Evolutionary conservation across 2,113 vertebrate genomes (phyloP).

Genomic region (Alectura lathami): DNA sequence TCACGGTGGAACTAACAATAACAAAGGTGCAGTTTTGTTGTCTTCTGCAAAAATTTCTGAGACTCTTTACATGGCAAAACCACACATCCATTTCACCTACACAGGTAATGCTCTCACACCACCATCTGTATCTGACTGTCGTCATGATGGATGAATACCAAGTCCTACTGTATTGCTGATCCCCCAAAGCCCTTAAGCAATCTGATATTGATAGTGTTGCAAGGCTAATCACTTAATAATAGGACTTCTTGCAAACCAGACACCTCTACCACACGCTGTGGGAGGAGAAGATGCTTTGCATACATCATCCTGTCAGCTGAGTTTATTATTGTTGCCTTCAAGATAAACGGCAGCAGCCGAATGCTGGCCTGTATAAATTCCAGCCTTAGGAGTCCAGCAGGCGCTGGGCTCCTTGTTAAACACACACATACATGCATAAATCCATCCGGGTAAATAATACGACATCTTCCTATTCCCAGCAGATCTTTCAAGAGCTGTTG

Average conservation of each 20-base stretch:
- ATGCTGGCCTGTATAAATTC: conserved; percentile 80
- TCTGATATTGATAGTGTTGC: conserved; percentile 67
- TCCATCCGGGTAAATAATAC: conserved; percentile 70
- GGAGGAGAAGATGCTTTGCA: conserved; percentile 76
- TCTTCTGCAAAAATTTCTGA: not conserved
- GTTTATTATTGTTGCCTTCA: conserved; percentile 80
- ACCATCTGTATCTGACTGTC: not conserved
- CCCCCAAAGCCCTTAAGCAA: conserved; percentile 63
- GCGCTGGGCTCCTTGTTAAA: conserved; percentile 66
- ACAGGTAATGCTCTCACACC: not conserved
- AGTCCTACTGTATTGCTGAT: conserved; percentile 30
- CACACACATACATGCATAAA: conserved; percentile 70
- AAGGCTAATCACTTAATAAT: conserved; percentile 75
- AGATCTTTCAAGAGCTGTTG: conserved; percentile 52
- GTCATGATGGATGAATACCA: not conserved
- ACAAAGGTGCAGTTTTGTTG: not conserved
- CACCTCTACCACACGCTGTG: conserved; percentile 53
- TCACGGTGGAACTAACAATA: not conserved
- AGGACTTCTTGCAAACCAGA: conserved; percentile 67
- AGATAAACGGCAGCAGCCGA: conserved; percentile 79
- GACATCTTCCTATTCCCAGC: conserved; percentile 49
- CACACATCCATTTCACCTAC: not conserved
- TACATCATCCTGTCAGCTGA: conserved; percentile 78
- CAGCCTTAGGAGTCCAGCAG: conserved; percentile 70
- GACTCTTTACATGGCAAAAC: not conserved